These are phyloP conservation scores for Falco cherrug DNA, from an alignment of 2,797 vertebrate species.

Conservation along the genomic window DNA sequence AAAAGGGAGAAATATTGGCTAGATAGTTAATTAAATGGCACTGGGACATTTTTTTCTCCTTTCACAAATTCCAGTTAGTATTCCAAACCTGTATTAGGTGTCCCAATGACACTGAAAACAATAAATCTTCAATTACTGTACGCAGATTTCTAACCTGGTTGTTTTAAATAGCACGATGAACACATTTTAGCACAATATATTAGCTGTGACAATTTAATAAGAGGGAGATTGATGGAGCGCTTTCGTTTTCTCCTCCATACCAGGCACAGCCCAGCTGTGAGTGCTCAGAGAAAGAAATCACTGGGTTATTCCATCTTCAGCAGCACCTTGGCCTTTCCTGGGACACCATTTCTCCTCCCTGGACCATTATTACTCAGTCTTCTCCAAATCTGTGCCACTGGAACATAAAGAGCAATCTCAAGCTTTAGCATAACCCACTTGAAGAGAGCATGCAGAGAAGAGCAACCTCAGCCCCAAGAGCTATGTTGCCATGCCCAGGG, in stretches of 20 bases:
- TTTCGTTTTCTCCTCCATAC: neutral
- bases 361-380: neutral
- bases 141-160: slow-evolving; percentile 38
- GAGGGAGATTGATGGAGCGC: neutral
- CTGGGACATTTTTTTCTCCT: neutral
- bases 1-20: slow-evolving; percentile 32
- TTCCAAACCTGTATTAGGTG: slow-evolving; percentile 12
- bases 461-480: neutral
- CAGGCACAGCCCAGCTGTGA: neutral
- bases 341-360: neutral
- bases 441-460: fast-evolving
- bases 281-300: neutral
- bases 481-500: fast-evolving
- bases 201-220: slow-evolving; percentile 12
- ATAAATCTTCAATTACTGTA: slow-evolving; percentile 18
- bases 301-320: neutral
- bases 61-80: slow-evolving; percentile 41
- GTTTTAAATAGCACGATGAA: slow-evolving; percentile 37
- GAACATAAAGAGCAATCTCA: neutral
- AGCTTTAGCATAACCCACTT: neutral
- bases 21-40: slow-evolving; percentile 63
- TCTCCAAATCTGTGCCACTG: neutral
- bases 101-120: neutral
- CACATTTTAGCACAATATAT: slow-evolving; percentile 33
- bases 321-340: neutral